Conservation (phyloP, 2,113 vertebrate genomes). For the Alligator sinensis region DNA sequence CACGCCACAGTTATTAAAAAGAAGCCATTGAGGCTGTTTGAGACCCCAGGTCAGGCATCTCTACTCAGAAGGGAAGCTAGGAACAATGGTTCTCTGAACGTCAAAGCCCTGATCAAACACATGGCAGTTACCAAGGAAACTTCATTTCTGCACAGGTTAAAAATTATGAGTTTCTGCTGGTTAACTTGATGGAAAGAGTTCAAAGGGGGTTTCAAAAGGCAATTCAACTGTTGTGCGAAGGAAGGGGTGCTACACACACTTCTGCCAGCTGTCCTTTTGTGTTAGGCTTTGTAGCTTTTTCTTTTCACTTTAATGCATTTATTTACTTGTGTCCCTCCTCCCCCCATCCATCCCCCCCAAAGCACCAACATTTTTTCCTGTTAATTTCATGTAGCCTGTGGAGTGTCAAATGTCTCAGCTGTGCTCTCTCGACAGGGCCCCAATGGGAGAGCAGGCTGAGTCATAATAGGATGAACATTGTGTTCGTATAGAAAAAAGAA, state of each 20-base stretch:
- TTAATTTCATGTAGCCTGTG: not conserved
- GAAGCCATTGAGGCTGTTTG: fast-evolving
- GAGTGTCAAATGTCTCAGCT: not conserved
- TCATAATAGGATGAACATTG: not conserved
- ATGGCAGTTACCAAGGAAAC: slow-evolving; percentile 55
- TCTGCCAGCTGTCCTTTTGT: not conserved
- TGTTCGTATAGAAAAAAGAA: fast-evolving
- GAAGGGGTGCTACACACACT: not conserved
- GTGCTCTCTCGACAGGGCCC: not conserved
- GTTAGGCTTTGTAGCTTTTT: not conserved
- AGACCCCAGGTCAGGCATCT: not conserved
- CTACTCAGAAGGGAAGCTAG: not conserved
- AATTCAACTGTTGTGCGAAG: not conserved
- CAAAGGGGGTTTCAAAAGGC: slow-evolving; percentile 40
- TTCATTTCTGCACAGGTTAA: slow-evolving; percentile 25
- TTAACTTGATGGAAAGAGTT: slow-evolving; percentile 21
- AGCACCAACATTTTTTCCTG: not conserved
- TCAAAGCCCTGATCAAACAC: not conserved
- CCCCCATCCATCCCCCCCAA: not conserved
- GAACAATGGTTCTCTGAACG: fast-evolving
- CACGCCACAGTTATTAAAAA: not conserved
- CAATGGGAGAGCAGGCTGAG: not conserved
- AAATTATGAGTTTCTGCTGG: slow-evolving; percentile 25
- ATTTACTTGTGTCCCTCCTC: not conserved
- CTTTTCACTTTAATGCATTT: slow-evolving; percentile 8